A percentile compares a stretch with the other conserved stretches of the same genome.
Conservation (phyloP, 2,797 vertebrate genomes). For the Lacerta viridis region DNA sequence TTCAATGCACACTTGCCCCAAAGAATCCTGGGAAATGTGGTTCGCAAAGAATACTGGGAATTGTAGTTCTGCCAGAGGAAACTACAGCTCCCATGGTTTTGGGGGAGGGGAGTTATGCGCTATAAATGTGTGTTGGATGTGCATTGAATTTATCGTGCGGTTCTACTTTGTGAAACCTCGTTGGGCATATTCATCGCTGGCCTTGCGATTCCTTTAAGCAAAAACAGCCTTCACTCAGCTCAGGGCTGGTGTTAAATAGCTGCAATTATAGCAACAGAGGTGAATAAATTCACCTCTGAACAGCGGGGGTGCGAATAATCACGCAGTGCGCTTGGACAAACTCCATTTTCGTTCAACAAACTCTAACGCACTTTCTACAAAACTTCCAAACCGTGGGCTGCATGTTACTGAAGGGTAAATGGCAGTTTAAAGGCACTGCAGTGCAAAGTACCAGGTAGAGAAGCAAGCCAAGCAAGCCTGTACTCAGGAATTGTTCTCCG, state of each 20-base stretch:
- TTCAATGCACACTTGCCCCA: too few relatives aligned
- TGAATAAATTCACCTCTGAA: not conserved
- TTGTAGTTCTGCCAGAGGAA: too few relatives aligned
- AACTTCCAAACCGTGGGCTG: not conserved
- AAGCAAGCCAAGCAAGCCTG: not conserved
- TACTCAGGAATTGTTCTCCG: not conserved
- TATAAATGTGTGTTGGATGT: too few relatives aligned
- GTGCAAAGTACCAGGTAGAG: not conserved
- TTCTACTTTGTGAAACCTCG: not conserved
- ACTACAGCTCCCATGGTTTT: too few relatives aligned
- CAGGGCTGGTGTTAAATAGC: not conserved
- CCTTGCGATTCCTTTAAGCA: too few relatives aligned
- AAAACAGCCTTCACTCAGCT: not conserved
- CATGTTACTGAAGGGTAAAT: not conserved
- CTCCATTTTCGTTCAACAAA: constrained; percentile 19
- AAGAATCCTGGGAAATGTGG: too few relatives aligned
- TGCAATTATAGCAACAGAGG: not conserved
- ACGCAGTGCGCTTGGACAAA: not conserved
- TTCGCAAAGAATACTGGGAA: too few relatives aligned
- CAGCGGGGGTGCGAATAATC: not conserved
- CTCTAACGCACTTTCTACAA: not conserved
- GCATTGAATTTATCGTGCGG: too few relatives aligned
- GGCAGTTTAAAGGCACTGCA: not conserved
- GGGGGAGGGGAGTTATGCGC: too few relatives aligned
- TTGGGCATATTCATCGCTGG: not conserved